Evolutionary conservation across 2,113 vertebrate genomes (phyloP).

Genomic region (Nerophis lumbriciformis): DNA sequence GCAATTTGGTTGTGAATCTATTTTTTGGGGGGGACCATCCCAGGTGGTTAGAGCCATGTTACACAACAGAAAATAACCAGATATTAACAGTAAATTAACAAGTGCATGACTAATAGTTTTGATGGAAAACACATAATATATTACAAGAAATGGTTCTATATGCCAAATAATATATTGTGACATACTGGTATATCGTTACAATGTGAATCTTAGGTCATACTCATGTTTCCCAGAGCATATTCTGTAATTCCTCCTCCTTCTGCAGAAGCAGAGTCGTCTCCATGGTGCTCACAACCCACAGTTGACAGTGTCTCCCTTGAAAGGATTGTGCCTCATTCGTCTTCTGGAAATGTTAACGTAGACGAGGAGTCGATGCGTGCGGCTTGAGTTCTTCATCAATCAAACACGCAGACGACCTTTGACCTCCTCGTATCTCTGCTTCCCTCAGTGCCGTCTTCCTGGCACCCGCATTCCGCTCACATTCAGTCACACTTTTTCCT

Average conservation of each 20-base stretch:
- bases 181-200: too few species aligned
- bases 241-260: conserved; percentile 17
- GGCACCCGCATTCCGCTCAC: conserved; percentile 37
- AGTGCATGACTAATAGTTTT: too few species aligned
- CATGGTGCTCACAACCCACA: conserved; percentile 34
- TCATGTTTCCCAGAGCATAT: conserved; percentile 18
- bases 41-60: too few species aligned
- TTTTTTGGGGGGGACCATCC: too few species aligned
- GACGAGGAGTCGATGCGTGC: conserved; percentile 15
- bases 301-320: conserved; percentile 24
- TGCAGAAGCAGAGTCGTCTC: conserved; percentile 30
- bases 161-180: too few species aligned
- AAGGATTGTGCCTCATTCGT: conserved; percentile 32
- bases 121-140: too few species aligned
- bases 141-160: too few species aligned
- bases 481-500: conserved; percentile 22
- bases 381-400: conserved; percentile 31
- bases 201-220: conserved; percentile 9
- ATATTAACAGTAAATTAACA: too few species aligned
- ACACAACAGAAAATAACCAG: too few species aligned
- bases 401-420: conserved; percentile 7
- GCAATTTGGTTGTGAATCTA: too few species aligned
- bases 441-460: conserved; percentile 24
- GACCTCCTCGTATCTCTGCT: conserved; percentile 37
- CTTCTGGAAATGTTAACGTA: conserved; percentile 14